Evolutionary conservation across 2,888 invertebrate genomes (phyloP).

Genomic region (Colletes collaris): DNA sequence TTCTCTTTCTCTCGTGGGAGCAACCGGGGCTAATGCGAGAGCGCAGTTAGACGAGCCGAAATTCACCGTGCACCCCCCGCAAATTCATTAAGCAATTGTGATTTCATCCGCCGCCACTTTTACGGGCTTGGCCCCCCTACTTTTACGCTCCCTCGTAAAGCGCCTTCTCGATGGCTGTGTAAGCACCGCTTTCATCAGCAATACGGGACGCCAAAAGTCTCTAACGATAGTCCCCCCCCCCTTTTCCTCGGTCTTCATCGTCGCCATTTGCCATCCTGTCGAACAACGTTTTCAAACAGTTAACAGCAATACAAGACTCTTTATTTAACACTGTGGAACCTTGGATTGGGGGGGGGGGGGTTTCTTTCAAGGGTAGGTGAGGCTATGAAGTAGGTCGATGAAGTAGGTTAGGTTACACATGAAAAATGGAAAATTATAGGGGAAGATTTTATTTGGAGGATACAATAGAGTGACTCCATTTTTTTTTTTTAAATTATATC

Average conservation of each 20-base stretch:
- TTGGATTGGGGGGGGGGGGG: no score
- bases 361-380: no score
- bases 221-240: background rate
- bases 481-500: no score
- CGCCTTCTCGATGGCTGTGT: slow-evolving; percentile 28
- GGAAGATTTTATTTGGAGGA: no score
- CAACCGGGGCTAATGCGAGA: slow-evolving; percentile 63
- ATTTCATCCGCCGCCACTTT: slow-evolving; percentile 69
- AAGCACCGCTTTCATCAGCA: slow-evolving; percentile 37
- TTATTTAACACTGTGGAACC: no score
- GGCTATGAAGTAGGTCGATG: no score
- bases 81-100: slow-evolving; percentile 75
- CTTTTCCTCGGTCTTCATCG: background rate
- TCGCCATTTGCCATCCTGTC: slow-evolving; percentile 23
- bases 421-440: no score
- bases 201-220: background rate
- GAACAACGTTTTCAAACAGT: slow-evolving; percentile 3
- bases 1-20: slow-evolving; percentile 42
- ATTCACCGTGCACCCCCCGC: slow-evolving; percentile 64
- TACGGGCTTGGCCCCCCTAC: slow-evolving; percentile 48
- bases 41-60: slow-evolving; percentile 69
- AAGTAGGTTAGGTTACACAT: no score
- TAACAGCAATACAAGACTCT: no score
- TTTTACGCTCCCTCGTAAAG: slow-evolving; percentile 57
- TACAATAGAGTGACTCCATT: no score